Evolutionary conservation across 1,140 invertebrate species (phyloP), one percentile per base, ranked within the genome.

Genomic region (Cyclargus thomasi): DNA sequence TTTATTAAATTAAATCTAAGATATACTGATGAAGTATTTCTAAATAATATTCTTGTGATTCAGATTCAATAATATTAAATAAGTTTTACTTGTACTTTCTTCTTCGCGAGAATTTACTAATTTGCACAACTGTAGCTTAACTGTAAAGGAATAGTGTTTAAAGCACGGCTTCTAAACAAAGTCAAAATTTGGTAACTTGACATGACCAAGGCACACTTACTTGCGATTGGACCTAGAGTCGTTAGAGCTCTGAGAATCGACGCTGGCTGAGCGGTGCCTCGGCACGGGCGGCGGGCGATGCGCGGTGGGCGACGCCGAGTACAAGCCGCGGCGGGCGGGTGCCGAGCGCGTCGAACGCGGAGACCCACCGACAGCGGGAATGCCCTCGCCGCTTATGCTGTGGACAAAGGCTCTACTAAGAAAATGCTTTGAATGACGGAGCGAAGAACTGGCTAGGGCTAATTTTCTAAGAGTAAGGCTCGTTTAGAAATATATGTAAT

Each of bases 231-330:
- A 94, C 64, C 93, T 86, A 11, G 94, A 95, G 79, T 96, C 95
- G 63, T 94, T 94, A 18, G 95, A 96, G 81, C 95, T 97, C 83
- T 97, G 96, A 78, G 96, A 97, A 82, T 97, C 96, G 0, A 97
- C 94, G 1, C 96, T 97, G 3, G 93, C 93, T 17, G 95, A 96
- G 62, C 95, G 92, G 67, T 96, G 94, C 47, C 94, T 82, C 18
- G 94, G 94, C 73, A 92, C 93, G 85, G 81, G 94, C 91, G 77
- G 93, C 85, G 88, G 92, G 71, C 90, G 90, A 76, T 82, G 83
- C 21, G 81, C 78, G 8, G 93, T 93, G 8, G 92, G 93, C 69
- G 92, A 89, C 0, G 91, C 91, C 8, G 92, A 92, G 78, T 96
- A 96, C 20, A 96, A 92, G 3, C 95, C 95, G 36, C 95, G 92